Evolutionary conservation across 2,113 vertebrate genomes (phyloP).

Genomic region (Dolichotis patagonum): DNA sequence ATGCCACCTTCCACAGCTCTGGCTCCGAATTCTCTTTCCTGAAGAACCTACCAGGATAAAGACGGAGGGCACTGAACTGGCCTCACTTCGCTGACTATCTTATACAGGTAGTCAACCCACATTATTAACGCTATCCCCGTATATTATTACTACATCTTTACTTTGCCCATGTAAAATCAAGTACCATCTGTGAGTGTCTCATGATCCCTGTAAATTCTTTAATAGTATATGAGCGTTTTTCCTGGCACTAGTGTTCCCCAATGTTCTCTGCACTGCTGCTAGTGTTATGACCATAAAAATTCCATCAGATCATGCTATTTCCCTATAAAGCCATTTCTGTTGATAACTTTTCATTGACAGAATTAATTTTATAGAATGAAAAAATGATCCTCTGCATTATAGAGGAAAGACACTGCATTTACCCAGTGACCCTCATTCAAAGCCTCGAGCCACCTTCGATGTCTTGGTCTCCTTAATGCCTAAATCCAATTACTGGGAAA

Average conservation of each 20-base stretch:
- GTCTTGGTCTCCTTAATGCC: neutral
- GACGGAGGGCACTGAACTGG: neutral
- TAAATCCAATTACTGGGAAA: neutral
- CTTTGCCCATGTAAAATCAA: neutral
- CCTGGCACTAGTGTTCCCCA: neutral
- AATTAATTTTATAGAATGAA: neutral
- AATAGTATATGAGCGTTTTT: neutral
- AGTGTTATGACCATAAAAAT: neutral
- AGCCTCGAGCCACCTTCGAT: neutral
- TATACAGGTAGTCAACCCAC: neutral
- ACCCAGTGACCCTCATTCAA: neutral
- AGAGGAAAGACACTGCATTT: neutral
- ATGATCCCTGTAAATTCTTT: neutral
- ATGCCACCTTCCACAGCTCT: neutral
- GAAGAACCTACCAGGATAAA: neutral
- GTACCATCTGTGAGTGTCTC: neutral
- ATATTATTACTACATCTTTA: neutral
- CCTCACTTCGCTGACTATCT: neutral
- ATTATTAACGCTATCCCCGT: neutral
- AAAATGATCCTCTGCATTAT: neutral
- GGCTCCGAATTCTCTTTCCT: neutral
- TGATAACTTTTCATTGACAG: neutral
- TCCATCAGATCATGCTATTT: neutral
- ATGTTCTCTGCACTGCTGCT: neutral
- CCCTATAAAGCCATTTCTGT: neutral